A percentile compares a stretch with the other conserved stretches of the same genome.
Conservation (phyloP, 2,888 invertebrate species). For the Eupithecia dodoneata region DNA sequence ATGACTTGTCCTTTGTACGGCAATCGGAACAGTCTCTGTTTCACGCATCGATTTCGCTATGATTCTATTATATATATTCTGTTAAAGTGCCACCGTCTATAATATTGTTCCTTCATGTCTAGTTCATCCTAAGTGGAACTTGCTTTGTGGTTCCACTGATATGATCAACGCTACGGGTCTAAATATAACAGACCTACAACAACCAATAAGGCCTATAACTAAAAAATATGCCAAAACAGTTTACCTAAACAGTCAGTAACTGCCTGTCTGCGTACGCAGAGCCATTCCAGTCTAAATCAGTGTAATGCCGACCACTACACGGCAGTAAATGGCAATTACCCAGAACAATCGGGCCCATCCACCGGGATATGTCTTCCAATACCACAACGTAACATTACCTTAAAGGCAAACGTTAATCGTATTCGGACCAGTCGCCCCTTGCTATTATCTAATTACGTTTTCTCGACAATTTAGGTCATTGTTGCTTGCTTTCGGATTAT, state of each 20-base stretch:
- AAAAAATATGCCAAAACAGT: slow-evolving; percentile 12
- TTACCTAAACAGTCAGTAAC: slow-evolving; percentile 3
- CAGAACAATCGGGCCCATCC: slow-evolving; percentile 36
- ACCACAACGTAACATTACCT: slow-evolving; percentile 40
- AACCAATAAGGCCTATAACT: too few relatives aligned
- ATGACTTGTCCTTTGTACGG: too few relatives aligned
- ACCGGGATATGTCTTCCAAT: slow-evolving; percentile 38
- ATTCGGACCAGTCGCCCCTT: slow-evolving; percentile 19
- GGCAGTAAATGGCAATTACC: slow-evolving; percentile 34
- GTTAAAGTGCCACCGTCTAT: too few relatives aligned
- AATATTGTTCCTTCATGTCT: too few relatives aligned
- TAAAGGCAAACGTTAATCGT: slow-evolving; percentile 31
- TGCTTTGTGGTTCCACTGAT: too few relatives aligned
- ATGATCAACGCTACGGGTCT: too few relatives aligned
- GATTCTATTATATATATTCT: too few relatives aligned
- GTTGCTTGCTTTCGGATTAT: slow-evolving; percentile 18
- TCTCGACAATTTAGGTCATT: slow-evolving; percentile 26
- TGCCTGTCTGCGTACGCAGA: not conserved
- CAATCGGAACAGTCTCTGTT: too few relatives aligned
- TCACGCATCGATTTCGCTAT: too few relatives aligned
- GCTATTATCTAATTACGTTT: slow-evolving; percentile 35
- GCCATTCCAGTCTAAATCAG: slow-evolving; percentile 26
- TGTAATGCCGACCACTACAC: slow-evolving; percentile 34
- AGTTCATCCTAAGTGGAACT: too few relatives aligned
- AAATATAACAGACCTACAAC: not conserved